These are phyloP conservation scores for Sitodiplosis mosellana DNA, from an alignment of 1,140 invertebrate species.

Conservation along the genomic window DNA sequence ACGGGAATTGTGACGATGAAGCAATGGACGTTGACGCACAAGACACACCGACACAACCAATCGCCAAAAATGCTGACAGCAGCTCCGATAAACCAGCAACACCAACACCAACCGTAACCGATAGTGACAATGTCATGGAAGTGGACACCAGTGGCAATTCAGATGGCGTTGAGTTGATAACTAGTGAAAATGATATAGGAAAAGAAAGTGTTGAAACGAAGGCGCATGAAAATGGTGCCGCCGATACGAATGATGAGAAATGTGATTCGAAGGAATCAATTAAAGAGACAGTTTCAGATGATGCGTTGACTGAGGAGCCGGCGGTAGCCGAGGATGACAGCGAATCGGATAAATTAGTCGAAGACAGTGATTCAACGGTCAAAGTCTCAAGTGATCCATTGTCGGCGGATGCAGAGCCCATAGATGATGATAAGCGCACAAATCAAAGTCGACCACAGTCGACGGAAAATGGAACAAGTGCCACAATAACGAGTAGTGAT, in stretches of 20 bases:
- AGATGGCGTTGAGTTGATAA: neutral
- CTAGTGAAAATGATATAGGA: slow-evolving; percentile 1
- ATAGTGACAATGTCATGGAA: slow-evolving; percentile 16
- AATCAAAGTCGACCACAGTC: slow-evolving; percentile 7
- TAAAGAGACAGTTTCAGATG: neutral
- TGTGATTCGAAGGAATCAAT: neutral
- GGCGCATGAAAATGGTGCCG: slow-evolving; percentile 3
- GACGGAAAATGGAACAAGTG: slow-evolving; percentile 6
- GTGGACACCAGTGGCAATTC: slow-evolving; percentile 8
- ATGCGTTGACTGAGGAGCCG: neutral
- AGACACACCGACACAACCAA: slow-evolving; percentile 7
- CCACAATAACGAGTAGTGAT: slow-evolving; percentile 2
- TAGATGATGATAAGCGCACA: slow-evolving; percentile 13
- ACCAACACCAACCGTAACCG: slow-evolving; percentile 3
- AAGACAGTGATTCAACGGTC: slow-evolving; percentile 7
- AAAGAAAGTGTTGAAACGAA: slow-evolving; percentile 2
- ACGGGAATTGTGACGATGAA: slow-evolving; percentile 15
- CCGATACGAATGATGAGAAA: slow-evolving; percentile 2
- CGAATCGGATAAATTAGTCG: slow-evolving; percentile 3
- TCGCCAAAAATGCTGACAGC: neutral
- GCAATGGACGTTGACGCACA: slow-evolving; percentile 10
- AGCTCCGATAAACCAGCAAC: slow-evolving; percentile 1
- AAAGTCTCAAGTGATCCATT: too few species aligned
- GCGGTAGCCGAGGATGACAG: slow-evolving; percentile 1
- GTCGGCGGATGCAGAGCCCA: slow-evolving; percentile 13